Conservation (phyloP, 2,888 invertebrate genomes). For the Acanthococcus lagerstroemiae region DNA sequence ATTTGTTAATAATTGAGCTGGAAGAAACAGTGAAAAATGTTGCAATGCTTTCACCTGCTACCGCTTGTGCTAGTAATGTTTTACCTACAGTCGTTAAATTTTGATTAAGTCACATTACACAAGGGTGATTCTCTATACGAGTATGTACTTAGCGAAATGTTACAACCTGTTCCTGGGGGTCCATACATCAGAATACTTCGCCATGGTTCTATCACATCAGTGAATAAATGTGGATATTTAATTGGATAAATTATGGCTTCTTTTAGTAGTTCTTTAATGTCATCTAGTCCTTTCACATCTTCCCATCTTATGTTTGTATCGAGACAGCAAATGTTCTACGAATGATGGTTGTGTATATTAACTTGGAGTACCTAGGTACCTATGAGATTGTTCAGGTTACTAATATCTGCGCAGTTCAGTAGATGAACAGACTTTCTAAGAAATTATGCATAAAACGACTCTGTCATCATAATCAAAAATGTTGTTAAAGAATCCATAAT, state of each 20-base stretch:
- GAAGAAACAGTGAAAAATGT: conserved; percentile 88
- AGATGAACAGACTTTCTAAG: too few relatives aligned
- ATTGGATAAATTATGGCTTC: conserved; percentile 78
- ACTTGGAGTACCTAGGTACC: too few relatives aligned
- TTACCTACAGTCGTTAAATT: conserved; percentile 49
- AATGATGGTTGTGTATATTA: too few relatives aligned
- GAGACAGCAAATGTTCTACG: too few relatives aligned
- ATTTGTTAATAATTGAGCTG: conserved; percentile 84
- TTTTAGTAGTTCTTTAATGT: conserved; percentile 65
- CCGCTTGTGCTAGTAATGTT: conserved; percentile 78
- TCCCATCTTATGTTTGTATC: too few relatives aligned
- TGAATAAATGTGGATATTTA: conserved; percentile 61
- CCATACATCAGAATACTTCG: conserved; percentile 66
- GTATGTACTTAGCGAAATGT: neutral
- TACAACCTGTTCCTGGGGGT: conserved; percentile 61
- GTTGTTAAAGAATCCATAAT: too few relatives aligned
- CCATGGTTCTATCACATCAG: conserved; percentile 66
- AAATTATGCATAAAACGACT: too few relatives aligned
- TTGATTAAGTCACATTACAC: too few relatives aligned
- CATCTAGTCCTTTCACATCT: conserved; percentile 66
- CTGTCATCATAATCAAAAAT: too few relatives aligned
- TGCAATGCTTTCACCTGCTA: conserved; percentile 65
- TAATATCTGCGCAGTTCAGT: too few relatives aligned
- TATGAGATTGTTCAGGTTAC: too few relatives aligned
- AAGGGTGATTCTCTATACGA: too few relatives aligned